Conservation (phyloP, 2,113 vertebrate genomes). For the Psephotus haematonotus region DNA sequence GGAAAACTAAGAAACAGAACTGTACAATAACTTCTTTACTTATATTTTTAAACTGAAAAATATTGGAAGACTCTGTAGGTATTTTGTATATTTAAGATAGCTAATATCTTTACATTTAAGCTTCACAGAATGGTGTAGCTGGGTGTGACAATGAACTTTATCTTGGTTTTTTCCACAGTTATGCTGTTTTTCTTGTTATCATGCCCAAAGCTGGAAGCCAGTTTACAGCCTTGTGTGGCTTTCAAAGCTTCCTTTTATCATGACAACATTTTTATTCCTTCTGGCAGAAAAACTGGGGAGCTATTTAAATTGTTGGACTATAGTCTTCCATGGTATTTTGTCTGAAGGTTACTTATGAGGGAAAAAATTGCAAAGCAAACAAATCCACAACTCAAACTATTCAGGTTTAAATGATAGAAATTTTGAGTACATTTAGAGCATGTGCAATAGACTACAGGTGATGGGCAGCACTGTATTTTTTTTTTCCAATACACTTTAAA, state of each 20-base stretch:
- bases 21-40: neutral
- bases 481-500: neutral
- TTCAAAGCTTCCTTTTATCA: neutral
- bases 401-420: neutral
- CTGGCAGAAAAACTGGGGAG: neutral
- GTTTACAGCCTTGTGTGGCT: neutral
- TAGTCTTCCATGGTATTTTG: neutral
- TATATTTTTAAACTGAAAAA: neutral
- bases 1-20: neutral
- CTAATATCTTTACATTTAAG: neutral
- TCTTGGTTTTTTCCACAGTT: neutral
- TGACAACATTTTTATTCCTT: neutral
- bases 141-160: neutral
- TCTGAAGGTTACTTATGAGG: neutral
- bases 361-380: rapidly evolving
- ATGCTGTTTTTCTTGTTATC: neutral
- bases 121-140: neutral
- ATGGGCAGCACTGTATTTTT: neutral
- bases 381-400: neutral
- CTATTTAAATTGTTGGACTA: neutral
- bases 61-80: neutral
- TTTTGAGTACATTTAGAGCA: neutral
- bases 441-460: neutral
- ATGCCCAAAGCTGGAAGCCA: neutral
- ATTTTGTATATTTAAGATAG: neutral